Evolutionary conservation across 1,140 invertebrate genomes (phyloP), one percentile per base, ranked within the genome.

Genomic region (Riptortus pedestris): DNA sequence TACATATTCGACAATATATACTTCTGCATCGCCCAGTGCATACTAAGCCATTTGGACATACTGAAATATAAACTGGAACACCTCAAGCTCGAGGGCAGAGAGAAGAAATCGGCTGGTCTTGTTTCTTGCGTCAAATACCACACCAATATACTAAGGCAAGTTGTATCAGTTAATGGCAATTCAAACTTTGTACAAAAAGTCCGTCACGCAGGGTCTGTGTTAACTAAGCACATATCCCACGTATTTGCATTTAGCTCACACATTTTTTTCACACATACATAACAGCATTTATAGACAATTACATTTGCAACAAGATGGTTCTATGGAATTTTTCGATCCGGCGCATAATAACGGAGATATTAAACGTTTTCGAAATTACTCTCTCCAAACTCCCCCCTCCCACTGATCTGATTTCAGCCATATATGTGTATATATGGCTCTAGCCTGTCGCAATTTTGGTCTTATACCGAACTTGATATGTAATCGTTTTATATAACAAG

Each of bases 1-100:
- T 55, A 55, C n/a, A 55, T 55, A 16, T 55, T 55, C 51, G 51
- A 55, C 51, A 55, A 55, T 24, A 14, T 55, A 0, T 55, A 55
- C 24, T 55, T 55, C 51, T 55, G 51, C 51, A 55, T 55, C 2
- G 20, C 51, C 12, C 18, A 55, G 14, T 26, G 18, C 20, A 55
- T 55, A 3, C 51, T 55, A 1, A 24, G 20, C 18, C 20, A 55
- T 24, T 7, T 55, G 3, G 51, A 20, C 14, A 24, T 55, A 16
- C 51, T 55, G 2, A 27, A 55, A 26, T 55, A 55, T 12, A 55
- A 24, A 26, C 24, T 55, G 51, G 24, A 55, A 2, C 22, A 18
- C 5, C 20, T 55, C 20, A 55, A 55, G 2, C 14, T 55, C 18
- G 24, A 55, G n/a, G 2, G 2, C 20, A 12, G 12, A 26, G 20